These are phyloP conservation scores for Gavialis gangeticus DNA, from an alignment of 2,113 vertebrate genomes.

Conservation along the genomic window DNA sequence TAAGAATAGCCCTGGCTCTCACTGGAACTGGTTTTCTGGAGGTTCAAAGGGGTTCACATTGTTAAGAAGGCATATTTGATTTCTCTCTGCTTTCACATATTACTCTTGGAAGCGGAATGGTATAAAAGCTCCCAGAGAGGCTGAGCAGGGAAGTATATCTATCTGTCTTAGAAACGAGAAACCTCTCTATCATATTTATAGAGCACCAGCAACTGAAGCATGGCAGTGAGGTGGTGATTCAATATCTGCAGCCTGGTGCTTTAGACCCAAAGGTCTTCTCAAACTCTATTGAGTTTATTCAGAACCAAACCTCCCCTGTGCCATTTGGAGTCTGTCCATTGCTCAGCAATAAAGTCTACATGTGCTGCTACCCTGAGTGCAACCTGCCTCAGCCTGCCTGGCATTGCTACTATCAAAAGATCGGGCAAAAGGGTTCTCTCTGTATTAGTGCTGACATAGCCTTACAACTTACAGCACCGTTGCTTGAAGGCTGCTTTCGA, in stretches of 20 bases:
- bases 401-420: not conserved
- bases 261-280: not conserved
- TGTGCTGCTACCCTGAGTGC: not conserved
- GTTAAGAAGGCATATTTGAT: not conserved
- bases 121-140: accelerated
- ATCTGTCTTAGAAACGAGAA: not conserved
- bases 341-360: not conserved
- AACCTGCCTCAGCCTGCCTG: not conserved
- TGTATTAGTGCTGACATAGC: not conserved
- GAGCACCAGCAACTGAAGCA: not conserved
- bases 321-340: not conserved
- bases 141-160: not conserved
- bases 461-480: not conserved
- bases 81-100: not conserved
- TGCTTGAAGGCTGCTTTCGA: not conserved
- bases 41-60: not conserved
- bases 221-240: not conserved
- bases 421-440: not conserved
- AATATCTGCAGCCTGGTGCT: not conserved
- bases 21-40: not conserved
- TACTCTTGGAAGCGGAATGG: not conserved
- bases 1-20: not conserved
- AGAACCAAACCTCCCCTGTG: not conserved
- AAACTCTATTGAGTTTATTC: not conserved
- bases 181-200: not conserved